Evolutionary conservation across 2,113 vertebrate genomes (phyloP).

Genomic region (Dasyornis broadbenti): DNA sequence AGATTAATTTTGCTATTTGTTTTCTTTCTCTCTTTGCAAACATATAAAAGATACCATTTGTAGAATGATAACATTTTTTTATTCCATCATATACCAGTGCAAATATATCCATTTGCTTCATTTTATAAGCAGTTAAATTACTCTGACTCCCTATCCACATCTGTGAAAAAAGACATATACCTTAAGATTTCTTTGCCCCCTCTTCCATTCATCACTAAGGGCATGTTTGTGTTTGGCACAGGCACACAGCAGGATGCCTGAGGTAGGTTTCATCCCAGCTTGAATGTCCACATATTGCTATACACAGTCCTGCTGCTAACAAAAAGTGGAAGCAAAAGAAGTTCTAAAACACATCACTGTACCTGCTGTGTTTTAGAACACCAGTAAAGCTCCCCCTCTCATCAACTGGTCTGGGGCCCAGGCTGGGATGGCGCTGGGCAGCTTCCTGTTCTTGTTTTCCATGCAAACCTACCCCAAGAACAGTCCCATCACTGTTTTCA

Average conservation of each 20-base stretch:
- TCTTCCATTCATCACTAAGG: not conserved
- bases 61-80: not conserved
- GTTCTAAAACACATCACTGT: not conserved
- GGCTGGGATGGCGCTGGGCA: not conserved
- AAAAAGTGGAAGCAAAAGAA: not conserved
- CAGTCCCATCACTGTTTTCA: not conserved
- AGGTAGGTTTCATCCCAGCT: not conserved
- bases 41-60: not conserved
- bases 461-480: not conserved
- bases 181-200: not conserved
- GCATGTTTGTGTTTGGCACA: not conserved
- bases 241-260: not conserved
- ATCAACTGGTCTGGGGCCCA: not conserved
- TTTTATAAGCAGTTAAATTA: constrained; percentile 6
- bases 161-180: not conserved
- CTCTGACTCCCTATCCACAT: not conserved
- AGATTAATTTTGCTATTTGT: not conserved
- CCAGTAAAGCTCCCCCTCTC: not conserved
- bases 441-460: not conserved
- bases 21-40: not conserved
- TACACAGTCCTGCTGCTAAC: not conserved
- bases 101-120: not conserved
- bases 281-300: not conserved
- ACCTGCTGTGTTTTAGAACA: no score
- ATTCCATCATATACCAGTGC: not conserved